Evolutionary conservation across 2,113 vertebrate species (phyloP).

Genomic region (Neodontobutis hainanensis): DNA sequence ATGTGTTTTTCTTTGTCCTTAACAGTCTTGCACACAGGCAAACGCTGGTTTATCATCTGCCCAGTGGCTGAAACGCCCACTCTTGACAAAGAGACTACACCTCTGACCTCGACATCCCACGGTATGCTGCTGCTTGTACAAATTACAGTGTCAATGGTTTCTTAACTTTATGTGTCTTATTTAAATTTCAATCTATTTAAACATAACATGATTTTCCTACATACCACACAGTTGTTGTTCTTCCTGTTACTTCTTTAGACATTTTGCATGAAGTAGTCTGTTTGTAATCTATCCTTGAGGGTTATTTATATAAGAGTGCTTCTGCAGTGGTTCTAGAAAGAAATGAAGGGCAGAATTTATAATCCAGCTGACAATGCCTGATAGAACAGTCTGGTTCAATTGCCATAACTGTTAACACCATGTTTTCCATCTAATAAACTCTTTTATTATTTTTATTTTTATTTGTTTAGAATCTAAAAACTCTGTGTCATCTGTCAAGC

Average conservation of each 20-base stretch:
- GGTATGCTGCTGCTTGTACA: conserved; percentile 43
- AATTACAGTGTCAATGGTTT: not conserved
- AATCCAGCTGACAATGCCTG: conserved; percentile 49
- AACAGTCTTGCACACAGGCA: conserved; percentile 94
- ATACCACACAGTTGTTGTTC: not conserved
- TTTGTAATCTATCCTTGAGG: conserved; percentile 21
- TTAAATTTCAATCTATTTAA: too few relatives aligned
- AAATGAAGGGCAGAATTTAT: conserved; percentile 69
- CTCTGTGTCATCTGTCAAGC: conserved; percentile 33
- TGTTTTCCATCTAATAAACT: conserved; percentile 27
- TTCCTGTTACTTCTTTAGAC: conserved; percentile 11
- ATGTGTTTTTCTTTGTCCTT: conserved; percentile 36
- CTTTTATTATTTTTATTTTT: conserved; percentile 15
- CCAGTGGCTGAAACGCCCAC: conserved; percentile 90
- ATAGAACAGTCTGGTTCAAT: conserved; percentile 28
- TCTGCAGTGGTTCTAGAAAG: conserved; percentile 78
- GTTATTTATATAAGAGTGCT: conserved; percentile 65
- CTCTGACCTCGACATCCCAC: conserved; percentile 44
- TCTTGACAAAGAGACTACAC: conserved; percentile 61
- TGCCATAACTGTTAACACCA: conserved; percentile 17
- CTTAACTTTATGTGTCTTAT: too few relatives aligned
- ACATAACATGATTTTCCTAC: too few relatives aligned
- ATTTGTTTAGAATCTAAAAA: conserved; percentile 61
- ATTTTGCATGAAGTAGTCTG: conserved; percentile 18
- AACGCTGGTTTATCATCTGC: conserved; percentile 98